Conservation (phyloP, 1,140 invertebrate genomes). For the Penaeus indicus region DNA sequence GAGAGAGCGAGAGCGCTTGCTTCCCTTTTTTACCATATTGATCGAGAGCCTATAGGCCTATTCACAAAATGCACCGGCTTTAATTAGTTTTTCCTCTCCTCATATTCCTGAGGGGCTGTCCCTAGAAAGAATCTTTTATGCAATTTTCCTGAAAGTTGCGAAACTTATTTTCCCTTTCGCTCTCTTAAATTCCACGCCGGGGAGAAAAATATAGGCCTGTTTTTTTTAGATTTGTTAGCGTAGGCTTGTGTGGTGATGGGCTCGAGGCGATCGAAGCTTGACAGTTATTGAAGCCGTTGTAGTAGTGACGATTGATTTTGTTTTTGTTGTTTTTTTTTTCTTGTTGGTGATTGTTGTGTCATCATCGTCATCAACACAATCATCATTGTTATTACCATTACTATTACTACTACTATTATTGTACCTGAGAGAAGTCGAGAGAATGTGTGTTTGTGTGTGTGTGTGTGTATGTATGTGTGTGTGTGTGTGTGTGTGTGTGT, state of each 20-base stretch:
- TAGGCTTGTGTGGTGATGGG: no score
- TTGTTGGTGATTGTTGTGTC: no score
- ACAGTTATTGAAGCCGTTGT: no score
- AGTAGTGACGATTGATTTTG: no score
- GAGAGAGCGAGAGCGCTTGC: background rate
- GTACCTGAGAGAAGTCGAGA: background rate
- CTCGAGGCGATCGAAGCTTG: no score
- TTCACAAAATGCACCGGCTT: conserved; percentile 61
- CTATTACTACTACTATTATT: background rate
- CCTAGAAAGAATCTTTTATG: conserved; percentile 53
- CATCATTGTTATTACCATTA: no score
- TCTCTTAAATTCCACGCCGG: background rate
- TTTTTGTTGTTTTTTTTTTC: no score
- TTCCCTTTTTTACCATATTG: conserved; percentile 60
- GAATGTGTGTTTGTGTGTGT: background rate
- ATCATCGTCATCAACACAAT: no score
- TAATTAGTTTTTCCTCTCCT: conserved; percentile 62
- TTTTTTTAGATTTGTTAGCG: background rate
- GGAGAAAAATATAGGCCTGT: background rate
- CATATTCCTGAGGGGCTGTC: conserved; percentile 33
- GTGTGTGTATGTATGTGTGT: background rate
- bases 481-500: background rate
- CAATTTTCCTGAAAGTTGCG: conserved; percentile 60
- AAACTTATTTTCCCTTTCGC: conserved; percentile 38
- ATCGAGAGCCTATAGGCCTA: conserved; percentile 60